Conservation (phyloP, 2,113 vertebrate genomes). For the Pelodiscus sinensis region DNA sequence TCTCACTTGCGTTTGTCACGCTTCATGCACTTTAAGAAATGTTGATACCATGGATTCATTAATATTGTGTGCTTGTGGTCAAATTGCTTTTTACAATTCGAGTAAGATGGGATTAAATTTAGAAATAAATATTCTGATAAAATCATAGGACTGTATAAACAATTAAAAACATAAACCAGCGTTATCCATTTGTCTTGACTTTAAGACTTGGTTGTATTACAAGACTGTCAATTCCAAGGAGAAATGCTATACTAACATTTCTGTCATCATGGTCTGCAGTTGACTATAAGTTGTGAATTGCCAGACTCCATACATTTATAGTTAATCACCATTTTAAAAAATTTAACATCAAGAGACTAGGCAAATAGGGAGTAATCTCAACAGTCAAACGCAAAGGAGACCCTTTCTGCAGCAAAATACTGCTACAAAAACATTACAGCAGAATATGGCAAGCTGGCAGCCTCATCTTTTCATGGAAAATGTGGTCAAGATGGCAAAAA, state of each 20-base stretch:
- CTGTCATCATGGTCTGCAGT: background rate
- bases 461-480: background rate
- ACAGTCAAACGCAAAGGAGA: background rate
- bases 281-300: background rate
- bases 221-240: background rate
- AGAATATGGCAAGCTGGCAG: conserved; percentile 14
- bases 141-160: too few species aligned
- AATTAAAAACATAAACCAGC: too few species aligned
- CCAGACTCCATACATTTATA: background rate
- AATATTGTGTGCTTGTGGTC: too few species aligned
- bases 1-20: too few species aligned
- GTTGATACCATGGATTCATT: too few species aligned
- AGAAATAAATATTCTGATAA: too few species aligned
- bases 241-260: background rate
- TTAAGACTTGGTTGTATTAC: too few species aligned
- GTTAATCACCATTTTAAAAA: background rate
- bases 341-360: background rate
- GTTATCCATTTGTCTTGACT: too few species aligned
- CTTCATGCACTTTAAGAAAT: too few species aligned
- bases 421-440: background rate
- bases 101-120: too few species aligned
- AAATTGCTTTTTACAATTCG: too few species aligned
- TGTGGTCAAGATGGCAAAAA: background rate
- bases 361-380: background rate
- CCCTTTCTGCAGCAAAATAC: background rate